Evolutionary conservation across 2,888 invertebrate genomes (phyloP).

Genomic region (Elegia similella): DNA sequence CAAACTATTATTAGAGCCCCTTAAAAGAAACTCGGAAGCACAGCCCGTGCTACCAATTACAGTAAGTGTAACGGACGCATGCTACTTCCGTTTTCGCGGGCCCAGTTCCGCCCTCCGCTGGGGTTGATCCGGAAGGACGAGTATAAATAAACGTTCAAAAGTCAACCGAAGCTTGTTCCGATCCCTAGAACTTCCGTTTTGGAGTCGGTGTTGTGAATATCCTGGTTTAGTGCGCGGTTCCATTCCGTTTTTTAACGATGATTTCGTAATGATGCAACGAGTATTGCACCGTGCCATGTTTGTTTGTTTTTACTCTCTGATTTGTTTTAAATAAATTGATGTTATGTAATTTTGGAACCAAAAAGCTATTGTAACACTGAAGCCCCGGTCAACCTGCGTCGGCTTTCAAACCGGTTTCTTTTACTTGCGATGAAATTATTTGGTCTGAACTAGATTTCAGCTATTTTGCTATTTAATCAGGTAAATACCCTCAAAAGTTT

Average conservation of each 20-base stretch:
- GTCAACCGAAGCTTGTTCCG: slow-evolving; percentile 64
- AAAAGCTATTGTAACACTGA: too few relatives aligned
- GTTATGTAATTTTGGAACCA: too few relatives aligned
- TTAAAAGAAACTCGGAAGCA: slow-evolving; percentile 63
- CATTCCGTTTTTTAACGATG: slow-evolving; percentile 1
- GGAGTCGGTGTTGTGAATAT: slow-evolving; percentile 24
- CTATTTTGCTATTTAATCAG: too few relatives aligned
- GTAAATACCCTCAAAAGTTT: too few relatives aligned
- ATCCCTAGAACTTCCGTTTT: slow-evolving; percentile 53
- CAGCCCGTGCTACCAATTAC: slow-evolving; percentile 75
- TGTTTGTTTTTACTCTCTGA: not conserved
- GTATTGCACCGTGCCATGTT: not conserved
- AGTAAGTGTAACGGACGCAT: slow-evolving; percentile 68
- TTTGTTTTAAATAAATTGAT: not conserved
- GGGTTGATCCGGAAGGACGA: slow-evolving; percentile 75
- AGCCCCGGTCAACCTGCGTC: too few relatives aligned
- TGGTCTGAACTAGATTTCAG: not conserved
- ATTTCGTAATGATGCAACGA: not conserved
- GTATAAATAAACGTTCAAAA: slow-evolving; percentile 69
- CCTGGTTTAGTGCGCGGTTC: slow-evolving; percentile 8
- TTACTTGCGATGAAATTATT: too few relatives aligned
- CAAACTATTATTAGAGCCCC: slow-evolving; percentile 37
- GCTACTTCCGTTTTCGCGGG: slow-evolving; percentile 75
- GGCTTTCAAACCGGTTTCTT: too few relatives aligned
- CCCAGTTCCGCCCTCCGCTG: slow-evolving; percentile 62